Evolutionary conservation across 1,140 invertebrate species (phyloP).

Genomic region (Drosophila ficusphila): DNA sequence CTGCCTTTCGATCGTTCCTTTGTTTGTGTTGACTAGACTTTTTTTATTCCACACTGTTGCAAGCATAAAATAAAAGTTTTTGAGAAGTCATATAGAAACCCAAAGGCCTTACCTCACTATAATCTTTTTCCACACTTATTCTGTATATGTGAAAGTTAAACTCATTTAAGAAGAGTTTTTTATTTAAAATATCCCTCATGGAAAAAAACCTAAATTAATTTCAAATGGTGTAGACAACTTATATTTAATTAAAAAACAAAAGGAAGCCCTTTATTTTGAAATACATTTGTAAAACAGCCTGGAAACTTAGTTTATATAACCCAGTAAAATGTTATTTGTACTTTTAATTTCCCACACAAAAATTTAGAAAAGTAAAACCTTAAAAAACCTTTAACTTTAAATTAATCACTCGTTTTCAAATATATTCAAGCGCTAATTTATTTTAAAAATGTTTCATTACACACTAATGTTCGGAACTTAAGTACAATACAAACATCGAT

Average conservation of each 20-base stretch:
- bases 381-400: not conserved
- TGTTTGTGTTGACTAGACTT: slow-evolving; percentile 4
- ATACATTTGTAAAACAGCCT: too few relatives aligned
- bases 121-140: too few relatives aligned
- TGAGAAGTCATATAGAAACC: slow-evolving; percentile 24
- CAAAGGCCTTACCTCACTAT: too few relatives aligned
- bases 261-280: too few relatives aligned
- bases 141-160: not conserved
- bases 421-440: not conserved
- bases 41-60: not conserved
- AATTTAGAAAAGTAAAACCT: not conserved
- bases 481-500: slow-evolving; percentile 74
- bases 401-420: not conserved
- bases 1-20: slow-evolving; percentile 33
- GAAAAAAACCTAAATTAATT: too few relatives aligned
- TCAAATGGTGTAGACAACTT: too few relatives aligned
- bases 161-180: too few relatives aligned
- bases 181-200: too few relatives aligned
- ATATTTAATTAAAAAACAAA: too few relatives aligned
- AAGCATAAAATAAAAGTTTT: slow-evolving; percentile 25
- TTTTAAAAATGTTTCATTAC: slow-evolving; percentile 44
- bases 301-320: too few relatives aligned
- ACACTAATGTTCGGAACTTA: slow-evolving; percentile 62
- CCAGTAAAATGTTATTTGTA: too few relatives aligned
- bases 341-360: not conserved